These are phyloP conservation scores for Ageneiosus marmoratus DNA, from an alignment of 2,113 vertebrate genomes.

Conservation along the genomic window DNA sequence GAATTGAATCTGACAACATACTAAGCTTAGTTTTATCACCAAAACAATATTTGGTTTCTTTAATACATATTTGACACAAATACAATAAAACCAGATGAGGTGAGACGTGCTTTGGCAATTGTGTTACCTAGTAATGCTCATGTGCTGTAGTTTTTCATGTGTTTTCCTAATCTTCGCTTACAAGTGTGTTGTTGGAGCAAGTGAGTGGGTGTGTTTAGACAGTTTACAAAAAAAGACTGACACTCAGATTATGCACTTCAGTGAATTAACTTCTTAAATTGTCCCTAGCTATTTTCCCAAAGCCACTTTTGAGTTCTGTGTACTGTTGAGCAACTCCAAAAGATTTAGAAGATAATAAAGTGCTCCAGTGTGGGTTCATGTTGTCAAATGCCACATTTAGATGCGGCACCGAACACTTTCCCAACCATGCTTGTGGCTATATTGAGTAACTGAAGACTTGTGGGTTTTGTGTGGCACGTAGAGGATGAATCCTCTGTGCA, in stretches of 20 bases:
- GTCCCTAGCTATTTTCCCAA: not conserved
- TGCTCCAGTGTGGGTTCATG: not conserved
- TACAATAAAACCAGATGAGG: not conserved
- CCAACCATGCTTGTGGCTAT: not conserved
- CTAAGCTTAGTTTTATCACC: not conserved
- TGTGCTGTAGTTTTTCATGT: slow-evolving; percentile 12
- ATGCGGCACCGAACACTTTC: not conserved
- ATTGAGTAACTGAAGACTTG: no score
- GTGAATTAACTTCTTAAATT: slow-evolving; percentile 2
- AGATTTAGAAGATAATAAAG: slow-evolving; percentile 1
- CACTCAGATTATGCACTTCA: not conserved
- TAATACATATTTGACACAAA: not conserved
- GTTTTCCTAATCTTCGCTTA: not conserved
- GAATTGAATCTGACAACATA: not conserved
- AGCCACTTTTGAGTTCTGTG: not conserved
- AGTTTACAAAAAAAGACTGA: not conserved
- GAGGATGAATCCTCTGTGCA: not conserved
- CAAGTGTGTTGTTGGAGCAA: not conserved
- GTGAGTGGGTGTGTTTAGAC: not conserved
- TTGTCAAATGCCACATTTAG: not conserved
- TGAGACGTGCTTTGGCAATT: not conserved
- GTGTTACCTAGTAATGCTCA: not conserved
- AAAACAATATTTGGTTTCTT: not conserved
- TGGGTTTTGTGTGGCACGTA: not conserved
- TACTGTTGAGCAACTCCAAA: not conserved